phyloP scores from a whole-genome alignment of 2,888 invertebrate species.

The Palloptera scutellata region DNA sequence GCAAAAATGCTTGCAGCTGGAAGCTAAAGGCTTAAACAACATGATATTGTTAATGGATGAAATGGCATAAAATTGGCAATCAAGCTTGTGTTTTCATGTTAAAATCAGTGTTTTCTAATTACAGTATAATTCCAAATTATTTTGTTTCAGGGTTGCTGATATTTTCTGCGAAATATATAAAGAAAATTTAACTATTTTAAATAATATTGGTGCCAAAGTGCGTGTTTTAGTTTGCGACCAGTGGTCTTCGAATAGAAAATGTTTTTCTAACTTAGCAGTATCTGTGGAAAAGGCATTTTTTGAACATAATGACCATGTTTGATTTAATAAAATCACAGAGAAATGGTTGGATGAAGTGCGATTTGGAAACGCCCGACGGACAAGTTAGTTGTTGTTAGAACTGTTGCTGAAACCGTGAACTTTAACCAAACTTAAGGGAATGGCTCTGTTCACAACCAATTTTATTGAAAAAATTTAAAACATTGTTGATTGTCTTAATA shows the following conservation, averaged over 20 bases:
- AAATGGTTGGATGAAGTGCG: too few species aligned
- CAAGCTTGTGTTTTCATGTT: slow-evolving; percentile 24
- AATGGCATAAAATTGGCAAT: slow-evolving; percentile 18
- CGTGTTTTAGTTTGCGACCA: too few species aligned
- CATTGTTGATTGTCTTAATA: too few species aligned
- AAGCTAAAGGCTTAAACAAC: neutral
- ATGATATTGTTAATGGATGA: neutral
- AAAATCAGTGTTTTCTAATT: slow-evolving; percentile 31
- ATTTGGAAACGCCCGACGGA: too few species aligned
- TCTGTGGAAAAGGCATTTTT: too few species aligned
- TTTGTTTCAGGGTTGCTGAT: slow-evolving; percentile 24
- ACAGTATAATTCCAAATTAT: slow-evolving; percentile 27
- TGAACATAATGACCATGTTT: too few species aligned
- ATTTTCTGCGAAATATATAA: slow-evolving; percentile 21
- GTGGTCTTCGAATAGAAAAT: too few species aligned
- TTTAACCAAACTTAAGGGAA: slow-evolving; percentile 11
- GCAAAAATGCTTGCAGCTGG: neutral
- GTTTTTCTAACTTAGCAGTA: too few species aligned
- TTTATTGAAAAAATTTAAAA: slow-evolving; percentile 7
- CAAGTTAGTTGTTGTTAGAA: slow-evolving; percentile 22
- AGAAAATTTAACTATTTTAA: slow-evolving; percentile 25
- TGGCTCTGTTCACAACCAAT: slow-evolving; percentile 14
- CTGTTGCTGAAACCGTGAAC: slow-evolving; percentile 11
- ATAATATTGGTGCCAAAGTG: neutral
- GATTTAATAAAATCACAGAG: too few species aligned